phyloP scores from a whole-genome alignment of 2,888 invertebrate genomes.

The Conops quadrifasciatus region DNA sequence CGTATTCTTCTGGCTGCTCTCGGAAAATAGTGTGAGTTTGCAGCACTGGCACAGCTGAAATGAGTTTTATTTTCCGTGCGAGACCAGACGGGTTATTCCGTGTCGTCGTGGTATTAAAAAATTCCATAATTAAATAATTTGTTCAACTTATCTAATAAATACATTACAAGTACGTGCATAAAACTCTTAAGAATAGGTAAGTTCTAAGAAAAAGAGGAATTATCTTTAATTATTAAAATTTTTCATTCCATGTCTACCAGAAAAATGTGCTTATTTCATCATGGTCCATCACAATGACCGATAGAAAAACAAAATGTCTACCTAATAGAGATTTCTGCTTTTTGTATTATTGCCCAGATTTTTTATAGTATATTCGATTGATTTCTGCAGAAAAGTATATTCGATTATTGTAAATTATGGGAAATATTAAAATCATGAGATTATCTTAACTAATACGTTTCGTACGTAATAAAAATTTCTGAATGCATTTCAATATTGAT shows the following conservation, averaged over 20 bases:
- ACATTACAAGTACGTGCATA: constrained; percentile 1
- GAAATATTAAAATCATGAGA: background rate
- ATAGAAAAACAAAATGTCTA: constrained; percentile 58
- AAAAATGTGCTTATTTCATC: constrained; percentile 34
- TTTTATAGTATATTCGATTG: background rate
- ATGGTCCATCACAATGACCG: constrained; percentile 38
- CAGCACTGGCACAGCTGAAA: background rate
- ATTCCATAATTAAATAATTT: constrained; percentile 20
- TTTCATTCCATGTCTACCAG: background rate
- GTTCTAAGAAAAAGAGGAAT: background rate
- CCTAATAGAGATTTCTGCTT: constrained; percentile 39
- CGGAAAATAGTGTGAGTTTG: background rate
- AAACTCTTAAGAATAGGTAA: constrained; percentile 16
- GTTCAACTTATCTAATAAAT: constrained; percentile 11
- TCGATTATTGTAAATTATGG: background rate
- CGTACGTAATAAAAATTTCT: background rate
- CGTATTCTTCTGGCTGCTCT: background rate
- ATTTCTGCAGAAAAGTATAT: background rate
- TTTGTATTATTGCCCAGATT: constrained; percentile 44
- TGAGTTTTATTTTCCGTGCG: constrained; percentile 29
- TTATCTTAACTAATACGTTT: background rate
- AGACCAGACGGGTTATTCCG: constrained; percentile 4
- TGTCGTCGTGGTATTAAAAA: background rate
- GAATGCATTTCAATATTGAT: background rate
- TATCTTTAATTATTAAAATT: background rate